Conservation (phyloP, 2,888 invertebrate genomes). For the Blastobasis adustella region DNA sequence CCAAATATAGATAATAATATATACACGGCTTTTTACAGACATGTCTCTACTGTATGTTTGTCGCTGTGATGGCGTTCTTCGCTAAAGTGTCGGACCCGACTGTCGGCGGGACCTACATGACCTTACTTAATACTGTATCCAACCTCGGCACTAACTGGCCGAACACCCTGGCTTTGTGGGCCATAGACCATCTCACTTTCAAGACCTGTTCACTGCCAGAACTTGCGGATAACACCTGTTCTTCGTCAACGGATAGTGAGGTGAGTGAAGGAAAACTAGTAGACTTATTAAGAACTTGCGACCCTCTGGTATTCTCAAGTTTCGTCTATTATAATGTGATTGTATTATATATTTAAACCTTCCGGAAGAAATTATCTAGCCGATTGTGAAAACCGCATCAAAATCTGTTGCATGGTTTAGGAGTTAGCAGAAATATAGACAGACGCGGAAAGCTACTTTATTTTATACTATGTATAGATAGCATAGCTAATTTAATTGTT, state of each 20-base stretch:
- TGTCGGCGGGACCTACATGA: slow-evolving; percentile 99
- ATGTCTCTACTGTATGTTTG: slow-evolving; percentile 96
- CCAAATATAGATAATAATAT: too few relatives aligned
- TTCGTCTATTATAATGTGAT: too few relatives aligned
- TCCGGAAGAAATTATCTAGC: too few relatives aligned
- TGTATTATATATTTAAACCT: too few relatives aligned
- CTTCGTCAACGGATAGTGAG: slow-evolving; percentile 76
- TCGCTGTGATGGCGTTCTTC: slow-evolving; percentile 97
- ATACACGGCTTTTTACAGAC: slow-evolving; percentile 74
- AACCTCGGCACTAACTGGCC: slow-evolving; percentile 99
- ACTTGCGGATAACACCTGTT: slow-evolving; percentile 77
- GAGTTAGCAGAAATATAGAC: too few relatives aligned
- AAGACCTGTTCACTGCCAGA: slow-evolving; percentile 77
- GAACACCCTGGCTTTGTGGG: slow-evolving; percentile 90
- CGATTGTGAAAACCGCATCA: too few relatives aligned
- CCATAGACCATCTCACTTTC: slow-evolving; percentile 91
- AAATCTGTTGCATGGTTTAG: too few relatives aligned
- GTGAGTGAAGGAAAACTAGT: slow-evolving; percentile 54
- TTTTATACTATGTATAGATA: too few relatives aligned
- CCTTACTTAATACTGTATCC: slow-evolving; percentile 94
- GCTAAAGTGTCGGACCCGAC: slow-evolving; percentile 97
- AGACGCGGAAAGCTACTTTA: too few relatives aligned
- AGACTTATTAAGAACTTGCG: too few relatives aligned
- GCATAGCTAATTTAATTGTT: too few relatives aligned
- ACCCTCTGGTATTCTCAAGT: too few relatives aligned